Conservation (phyloP, 2,113 vertebrate species). For the Felis catus region F.catus_Fca126_mat1.0 CM031413.1:109555001-109555500, state of each 20-base stretch:
- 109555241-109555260: neutral
- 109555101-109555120: neutral
- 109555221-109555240: neutral
- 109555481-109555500: neutral
- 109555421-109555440: neutral
- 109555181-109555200: neutral
- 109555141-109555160: neutral
- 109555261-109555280: neutral
- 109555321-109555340: neutral
- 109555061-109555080: neutral
- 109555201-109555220: neutral
- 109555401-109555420: neutral
- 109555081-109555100: neutral
- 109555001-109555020: neutral
- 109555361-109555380: neutral
- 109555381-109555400: neutral
- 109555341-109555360: neutral
- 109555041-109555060: no score
- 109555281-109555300: neutral
- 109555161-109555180: neutral
- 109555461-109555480: slow-evolving; percentile 1
- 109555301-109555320: neutral
- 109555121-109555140: neutral
- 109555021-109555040: neutral
- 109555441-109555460: neutral